A percentile compares a stretch with the other conserved stretches of the same genome.
Conservation (phyloP, 2,113 vertebrate genomes). For the Siphamia tubifer region DNA sequence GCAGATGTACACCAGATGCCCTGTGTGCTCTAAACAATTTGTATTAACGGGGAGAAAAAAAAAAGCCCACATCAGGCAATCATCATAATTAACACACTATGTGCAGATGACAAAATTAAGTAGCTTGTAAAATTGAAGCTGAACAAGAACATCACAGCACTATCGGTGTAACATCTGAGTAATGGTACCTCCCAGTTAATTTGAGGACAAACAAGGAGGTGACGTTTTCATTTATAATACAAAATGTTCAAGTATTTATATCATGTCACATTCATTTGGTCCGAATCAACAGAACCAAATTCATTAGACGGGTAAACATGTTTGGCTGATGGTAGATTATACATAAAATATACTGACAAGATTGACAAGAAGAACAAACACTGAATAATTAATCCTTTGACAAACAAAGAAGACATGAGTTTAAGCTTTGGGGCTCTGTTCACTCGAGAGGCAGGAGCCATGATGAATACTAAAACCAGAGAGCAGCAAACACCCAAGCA, state of each 20-base stretch:
- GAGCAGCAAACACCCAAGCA: not conserved
- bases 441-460: not conserved
- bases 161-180: too few relatives aligned
- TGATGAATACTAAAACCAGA: constrained; percentile 21
- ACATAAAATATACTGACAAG: not conserved
- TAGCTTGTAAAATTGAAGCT: not conserved
- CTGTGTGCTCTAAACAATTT: too few relatives aligned
- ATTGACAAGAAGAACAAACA: constrained; percentile 23
- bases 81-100: too few relatives aligned
- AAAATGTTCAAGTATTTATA: not conserved
- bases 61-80: too few relatives aligned
- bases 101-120: not conserved
- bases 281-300: constrained; percentile 1
- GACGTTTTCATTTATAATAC: not conserved
- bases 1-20: too few relatives aligned
- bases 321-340: constrained; percentile 10
- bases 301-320: constrained; percentile 24
- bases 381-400: constrained; percentile 22
- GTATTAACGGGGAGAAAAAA: too few relatives aligned
- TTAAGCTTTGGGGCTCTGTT: not conserved
- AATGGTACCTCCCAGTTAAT: too few relatives aligned
- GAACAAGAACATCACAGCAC: too few relatives aligned
- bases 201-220: not conserved
- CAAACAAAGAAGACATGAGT: constrained; percentile 8
- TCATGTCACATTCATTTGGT: constrained; percentile 5